Base-by-base conservation (phyloP, 2,113 vertebrate genomes). In the Octodon degus region DNA sequence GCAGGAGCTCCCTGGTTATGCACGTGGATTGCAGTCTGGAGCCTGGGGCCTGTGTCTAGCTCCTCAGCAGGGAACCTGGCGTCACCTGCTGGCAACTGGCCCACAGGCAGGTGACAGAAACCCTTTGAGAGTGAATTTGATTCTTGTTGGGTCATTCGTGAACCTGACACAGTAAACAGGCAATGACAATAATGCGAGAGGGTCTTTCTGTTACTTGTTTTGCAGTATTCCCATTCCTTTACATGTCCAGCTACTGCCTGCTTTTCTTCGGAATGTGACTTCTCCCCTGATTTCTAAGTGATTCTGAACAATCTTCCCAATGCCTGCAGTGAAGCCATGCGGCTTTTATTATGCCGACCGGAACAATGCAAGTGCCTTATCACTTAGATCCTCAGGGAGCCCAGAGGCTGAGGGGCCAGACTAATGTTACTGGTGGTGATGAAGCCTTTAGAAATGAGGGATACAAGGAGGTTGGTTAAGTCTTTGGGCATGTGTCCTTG, bases 361-460 rank as follows among this genome's bases (percentile, higher is more conserved):
- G 50, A 89, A 55, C 6, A 60, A 53, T 55, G 14, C 47, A 24
- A 0, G 0, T 3, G 25, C 24, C 32, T 14, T 60, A 5, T 2
- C 55, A 20, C 60, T 22, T 22, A 32, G 27, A 9, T 30, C 34
- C 10, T 68, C 27, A 37, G 7, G 19, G 19, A 2, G 1, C n/a
- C 25, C 65, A 91, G 55, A 82, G 77, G 34, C 50, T 55, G 10
- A 58, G 34, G 32, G 19, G 22, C 60, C 62, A 34, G 27, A 30
- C 27, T 22, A 14, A 25, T 12, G 27, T n/a, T 9, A 0, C 2
- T 5, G 12, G 60, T 20, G 3, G 8, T 6, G 7, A 27, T 2
- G 27, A 25, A 65, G 5, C 17, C 8, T 19, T 47, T n/a, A 22
- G 9, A 32, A 17, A 40, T 0, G 4, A 43, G 62, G 37, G 14